phyloP scores from a whole-genome alignment of 2,113 vertebrate species.

The Chinchilla lanigera region DNA sequence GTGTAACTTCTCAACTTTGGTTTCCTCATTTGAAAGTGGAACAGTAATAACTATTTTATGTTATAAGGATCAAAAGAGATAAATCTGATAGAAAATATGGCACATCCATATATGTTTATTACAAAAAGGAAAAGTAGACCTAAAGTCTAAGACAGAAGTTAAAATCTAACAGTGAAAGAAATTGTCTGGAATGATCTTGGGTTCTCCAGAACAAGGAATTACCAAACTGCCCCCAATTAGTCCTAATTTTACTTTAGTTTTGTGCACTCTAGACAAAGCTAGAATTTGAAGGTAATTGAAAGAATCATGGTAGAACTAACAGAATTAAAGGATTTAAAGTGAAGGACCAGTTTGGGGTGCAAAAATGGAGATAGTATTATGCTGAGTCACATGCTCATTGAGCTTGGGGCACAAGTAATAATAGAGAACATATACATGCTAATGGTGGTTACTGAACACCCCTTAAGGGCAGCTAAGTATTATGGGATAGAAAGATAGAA shows the following conservation, averaged over 20 bases:
- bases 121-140: neutral
- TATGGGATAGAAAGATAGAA: too few relatives aligned
- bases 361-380: neutral
- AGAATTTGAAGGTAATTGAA: neutral
- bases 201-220: neutral
- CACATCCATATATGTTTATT: neutral
- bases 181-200: neutral
- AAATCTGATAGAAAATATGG: too few relatives aligned
- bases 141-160: neutral
- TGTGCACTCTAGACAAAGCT: neutral
- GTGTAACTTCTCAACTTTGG: neutral
- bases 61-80: too few relatives aligned
- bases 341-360: neutral
- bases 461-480: neutral
- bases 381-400: neutral
- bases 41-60: neutral
- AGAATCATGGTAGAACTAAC: neutral
- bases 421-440: neutral
- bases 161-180: neutral
- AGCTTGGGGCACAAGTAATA: neutral
- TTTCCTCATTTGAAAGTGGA: neutral
- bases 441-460: neutral
- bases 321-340: neutral
- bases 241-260: neutral
- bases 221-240: neutral